Evolutionary conservation across 2,888 invertebrate species (phyloP).

Genomic region (Hirtodrosophila trivittata): DNA sequence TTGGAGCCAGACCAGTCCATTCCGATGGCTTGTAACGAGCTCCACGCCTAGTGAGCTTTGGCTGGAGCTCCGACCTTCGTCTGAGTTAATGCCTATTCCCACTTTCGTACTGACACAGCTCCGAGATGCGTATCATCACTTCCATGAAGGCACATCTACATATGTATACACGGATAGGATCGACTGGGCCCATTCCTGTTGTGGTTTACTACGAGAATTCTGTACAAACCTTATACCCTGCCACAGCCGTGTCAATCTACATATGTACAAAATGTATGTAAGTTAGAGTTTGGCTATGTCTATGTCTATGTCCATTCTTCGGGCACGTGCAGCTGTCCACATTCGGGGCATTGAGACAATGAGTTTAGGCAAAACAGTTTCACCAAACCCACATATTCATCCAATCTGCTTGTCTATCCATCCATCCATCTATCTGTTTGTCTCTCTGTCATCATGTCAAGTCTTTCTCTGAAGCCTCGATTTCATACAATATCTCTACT

Average conservation of each 20-base stretch:
- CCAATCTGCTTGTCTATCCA: slow-evolving; percentile 13
- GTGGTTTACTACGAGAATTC: slow-evolving; percentile 6
- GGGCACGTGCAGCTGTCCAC: slow-evolving; percentile 51
- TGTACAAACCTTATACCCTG: slow-evolving; percentile 1
- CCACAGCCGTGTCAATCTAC: slow-evolving; percentile 17
- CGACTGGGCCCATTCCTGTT: slow-evolving; percentile 6
- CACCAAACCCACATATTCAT: neutral
- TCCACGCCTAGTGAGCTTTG: slow-evolving; percentile 13
- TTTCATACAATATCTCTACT: too few relatives aligned
- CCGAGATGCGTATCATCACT: slow-evolving; percentile 65
- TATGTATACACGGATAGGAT: slow-evolving; percentile 14
- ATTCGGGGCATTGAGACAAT: slow-evolving; percentile 22
- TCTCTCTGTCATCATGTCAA: slow-evolving; percentile 45
- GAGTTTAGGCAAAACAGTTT: slow-evolving; percentile 51
- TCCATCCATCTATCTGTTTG: slow-evolving; percentile 30
- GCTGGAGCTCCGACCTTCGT: slow-evolving; percentile 40
- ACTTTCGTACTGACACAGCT: slow-evolving; percentile 9
- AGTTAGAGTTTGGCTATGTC: slow-evolving; percentile 1
- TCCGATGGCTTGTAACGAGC: slow-evolving; percentile 41
- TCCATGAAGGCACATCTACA: slow-evolving; percentile 8
- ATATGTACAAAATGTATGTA: slow-evolving; percentile 1
- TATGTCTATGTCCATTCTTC: slow-evolving; percentile 22
- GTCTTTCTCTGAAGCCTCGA: too few relatives aligned
- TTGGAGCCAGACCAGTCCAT: neutral
- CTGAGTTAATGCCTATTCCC: slow-evolving; percentile 60